These are phyloP conservation scores for Melanargia galathea DNA, from an alignment of 2,888 invertebrate species.

Conservation along the genomic window DNA sequence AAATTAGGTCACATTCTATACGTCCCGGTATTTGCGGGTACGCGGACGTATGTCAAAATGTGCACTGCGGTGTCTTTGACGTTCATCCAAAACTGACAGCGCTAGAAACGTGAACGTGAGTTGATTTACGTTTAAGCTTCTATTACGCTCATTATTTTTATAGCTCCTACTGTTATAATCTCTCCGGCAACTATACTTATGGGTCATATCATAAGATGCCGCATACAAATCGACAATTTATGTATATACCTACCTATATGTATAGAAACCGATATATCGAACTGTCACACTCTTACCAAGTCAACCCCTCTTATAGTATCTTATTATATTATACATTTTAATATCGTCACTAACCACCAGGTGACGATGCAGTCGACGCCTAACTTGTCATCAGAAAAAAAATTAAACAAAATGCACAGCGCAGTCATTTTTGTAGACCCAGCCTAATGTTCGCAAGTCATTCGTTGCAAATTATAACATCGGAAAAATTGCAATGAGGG, in stretches of 20 bases:
- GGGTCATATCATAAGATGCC: too few relatives aligned
- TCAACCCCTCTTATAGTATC: too few relatives aligned
- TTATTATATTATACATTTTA: too few relatives aligned
- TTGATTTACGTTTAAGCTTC: conserved; percentile 4
- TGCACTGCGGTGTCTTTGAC: neutral
- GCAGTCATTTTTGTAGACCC: neutral
- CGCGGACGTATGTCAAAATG: conserved; percentile 5
- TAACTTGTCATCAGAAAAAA: too few relatives aligned
- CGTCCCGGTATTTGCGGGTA: neutral
- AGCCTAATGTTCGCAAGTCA: conserved; percentile 17
- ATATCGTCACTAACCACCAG: too few relatives aligned
- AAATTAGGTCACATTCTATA: neutral
- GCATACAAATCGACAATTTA: too few relatives aligned
- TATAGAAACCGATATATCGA: too few relatives aligned
- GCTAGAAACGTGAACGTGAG: neutral
- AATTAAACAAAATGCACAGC: neutral
- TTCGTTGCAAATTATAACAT: conserved; percentile 16
- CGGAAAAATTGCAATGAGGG: conserved; percentile 6
- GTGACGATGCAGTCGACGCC: too few relatives aligned
- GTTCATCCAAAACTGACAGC: conserved; percentile 10
- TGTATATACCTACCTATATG: too few relatives aligned
- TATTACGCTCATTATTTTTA: neutral
- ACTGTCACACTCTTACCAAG: too few relatives aligned
- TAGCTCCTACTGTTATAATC: neutral
- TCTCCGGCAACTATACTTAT: neutral